Base-by-base conservation (phyloP, 2,888 invertebrate species). In the Drosophila infuscata region DNA sequence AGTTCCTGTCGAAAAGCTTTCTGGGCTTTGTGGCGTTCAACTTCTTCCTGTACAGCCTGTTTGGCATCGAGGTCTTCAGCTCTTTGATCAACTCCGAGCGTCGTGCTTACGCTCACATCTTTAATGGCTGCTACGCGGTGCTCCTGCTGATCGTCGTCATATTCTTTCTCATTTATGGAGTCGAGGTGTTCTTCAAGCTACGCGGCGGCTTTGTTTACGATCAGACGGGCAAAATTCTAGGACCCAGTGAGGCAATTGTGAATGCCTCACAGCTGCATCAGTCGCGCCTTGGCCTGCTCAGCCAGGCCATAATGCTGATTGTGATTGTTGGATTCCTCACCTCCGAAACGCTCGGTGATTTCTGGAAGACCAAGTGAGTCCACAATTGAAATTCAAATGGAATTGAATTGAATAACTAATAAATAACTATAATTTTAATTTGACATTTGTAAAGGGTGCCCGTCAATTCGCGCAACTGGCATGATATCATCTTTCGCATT, bases 161-260 rank as follows among this genome's bases (percentile, higher is more conserved):
- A 20, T 98, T 98, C 94, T 98, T 98, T 94, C 95, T 98, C 60
- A 97, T 98, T 81, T 98, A 98, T 93, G 98, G 98, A 56, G 97
- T 98, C 29, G 98, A 98, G 94, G 98, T 98, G 11, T 98, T 96
- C 93, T 98, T 98, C 92, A 98, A 98, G 96, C 95, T 97, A 62
- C 96, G 97, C 68, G 98, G 97, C 35, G 97, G 97, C 83, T 98
- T 97, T 92, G 94, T 98, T 74, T 95, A 95, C 91, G 96, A 96
- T 92, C 95, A 95, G 69, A 95, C 95, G 77, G 95, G 95, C 79
- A 95, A 95, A 54, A 95, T 95, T 70, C 81, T 93, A 0, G 94
- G 95, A 68, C 94, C 94, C 33, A 92, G 91, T 63, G 93, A 93
- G 74, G 91, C 92, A 0, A 94, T 94, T 71, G 96, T 97, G 81